Conservation (phyloP, 2,888 invertebrate species). For the Laspeyria flexula region DNA sequence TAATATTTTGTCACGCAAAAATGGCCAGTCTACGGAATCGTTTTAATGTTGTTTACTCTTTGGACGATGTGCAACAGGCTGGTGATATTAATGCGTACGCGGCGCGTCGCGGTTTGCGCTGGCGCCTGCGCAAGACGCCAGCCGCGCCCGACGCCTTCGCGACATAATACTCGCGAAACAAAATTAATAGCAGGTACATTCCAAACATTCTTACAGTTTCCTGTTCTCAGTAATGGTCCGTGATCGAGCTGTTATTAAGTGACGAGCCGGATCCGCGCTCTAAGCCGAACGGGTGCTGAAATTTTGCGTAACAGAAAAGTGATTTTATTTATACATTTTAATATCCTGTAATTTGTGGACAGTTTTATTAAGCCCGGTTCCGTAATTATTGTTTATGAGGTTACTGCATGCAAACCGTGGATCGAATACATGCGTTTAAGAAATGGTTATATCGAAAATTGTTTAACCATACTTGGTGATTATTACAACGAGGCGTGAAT, state of each 20-base stretch:
- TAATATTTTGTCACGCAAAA: conserved; percentile 46
- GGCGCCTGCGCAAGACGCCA: conserved; percentile 69
- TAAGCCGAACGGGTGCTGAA: conserved; percentile 24
- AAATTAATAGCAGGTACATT: conserved; percentile 76
- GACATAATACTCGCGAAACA: conserved; percentile 60
- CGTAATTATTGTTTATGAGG: conserved; percentile 29
- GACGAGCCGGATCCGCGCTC: conserved; percentile 51
- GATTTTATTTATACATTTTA: conserved; percentile 28
- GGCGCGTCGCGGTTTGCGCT: conserved; percentile 46
- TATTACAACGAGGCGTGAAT: conserved; percentile 10
- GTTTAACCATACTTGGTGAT: conserved; percentile 5
- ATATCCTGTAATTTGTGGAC: conserved; percentile 25
- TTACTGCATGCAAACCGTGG: conserved; percentile 7
- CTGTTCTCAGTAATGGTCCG: conserved; percentile 61
- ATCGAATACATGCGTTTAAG: conserved; percentile 10
- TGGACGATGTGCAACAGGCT: conserved; percentile 46
- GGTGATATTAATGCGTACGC: conserved; percentile 51
- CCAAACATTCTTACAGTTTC: conserved; percentile 68
- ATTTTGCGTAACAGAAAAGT: conserved; percentile 20
- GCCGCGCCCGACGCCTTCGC: conserved; percentile 46
- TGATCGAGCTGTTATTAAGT: conserved; percentile 55
- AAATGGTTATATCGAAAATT: conserved; percentile 9
- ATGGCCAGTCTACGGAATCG: conserved; percentile 31
- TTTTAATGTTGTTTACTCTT: conserved; percentile 47
- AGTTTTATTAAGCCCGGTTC: conserved; percentile 13